Conservation (phyloP, 37 sponge, comb jelly and placozoan genomes). For the Petrosia ficiformis region DNA sequence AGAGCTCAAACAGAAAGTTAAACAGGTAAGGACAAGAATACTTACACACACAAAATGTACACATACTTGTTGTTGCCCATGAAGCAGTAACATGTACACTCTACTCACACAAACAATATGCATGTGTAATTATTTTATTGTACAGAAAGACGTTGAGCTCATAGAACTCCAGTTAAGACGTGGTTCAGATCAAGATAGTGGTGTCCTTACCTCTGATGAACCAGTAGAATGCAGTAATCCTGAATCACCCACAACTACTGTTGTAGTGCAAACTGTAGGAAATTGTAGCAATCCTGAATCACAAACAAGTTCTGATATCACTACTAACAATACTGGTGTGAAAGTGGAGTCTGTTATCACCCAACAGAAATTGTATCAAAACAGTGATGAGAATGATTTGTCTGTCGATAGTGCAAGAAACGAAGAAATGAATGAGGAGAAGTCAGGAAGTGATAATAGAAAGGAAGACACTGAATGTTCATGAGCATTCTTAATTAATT, state of each 20-base stretch:
- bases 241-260: background rate
- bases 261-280: background rate
- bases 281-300: background rate
- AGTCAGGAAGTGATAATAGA: background rate
- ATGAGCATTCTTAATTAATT: conserved; percentile 7
- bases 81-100: background rate
- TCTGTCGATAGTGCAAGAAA: too few relatives aligned
- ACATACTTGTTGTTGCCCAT: background rate
- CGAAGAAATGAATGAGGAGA: background rate
- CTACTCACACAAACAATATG: too few relatives aligned
- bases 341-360: too few relatives aligned
- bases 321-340: background rate
- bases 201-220: background rate
- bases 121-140: background rate
- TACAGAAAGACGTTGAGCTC: background rate
- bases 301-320: too few relatives aligned
- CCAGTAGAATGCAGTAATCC: background rate
- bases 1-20: background rate
- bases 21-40: background rate
- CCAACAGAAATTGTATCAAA: too few relatives aligned
- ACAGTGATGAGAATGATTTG: too few relatives aligned
- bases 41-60: background rate
- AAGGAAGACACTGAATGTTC: background rate
- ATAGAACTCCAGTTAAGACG: background rate
- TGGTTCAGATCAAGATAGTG: background rate